A percentile compares a stretch with the other conserved stretches of the same genome.
These are phyloP conservation scores for Odontamblyopus rebecca DNA, from an alignment of 2,797 vertebrate species.

Conservation along the genomic window DNA sequence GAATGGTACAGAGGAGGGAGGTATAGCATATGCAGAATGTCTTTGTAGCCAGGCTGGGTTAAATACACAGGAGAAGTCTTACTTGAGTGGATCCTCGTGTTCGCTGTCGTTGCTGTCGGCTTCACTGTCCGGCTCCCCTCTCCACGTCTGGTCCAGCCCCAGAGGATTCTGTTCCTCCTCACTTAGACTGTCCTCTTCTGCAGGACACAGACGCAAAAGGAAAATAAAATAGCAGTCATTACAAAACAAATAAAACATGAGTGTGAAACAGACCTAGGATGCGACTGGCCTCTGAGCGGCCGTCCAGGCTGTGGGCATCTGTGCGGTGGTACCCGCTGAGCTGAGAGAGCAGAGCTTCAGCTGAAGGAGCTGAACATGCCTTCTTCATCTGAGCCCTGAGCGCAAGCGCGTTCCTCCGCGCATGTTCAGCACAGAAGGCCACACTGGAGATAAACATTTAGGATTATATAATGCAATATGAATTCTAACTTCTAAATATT, in stretches of 20 bases:
- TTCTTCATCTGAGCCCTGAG: conserved; percentile 92
- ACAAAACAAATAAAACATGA: background rate
- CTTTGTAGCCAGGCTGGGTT: background rate
- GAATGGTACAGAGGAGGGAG: too few species aligned
- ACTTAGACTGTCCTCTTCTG: conserved; percentile 96
- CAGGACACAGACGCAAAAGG: background rate
- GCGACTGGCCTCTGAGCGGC: conserved; percentile 85
- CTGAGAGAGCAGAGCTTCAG: conserved; percentile 89
- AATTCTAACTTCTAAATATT: background rate
- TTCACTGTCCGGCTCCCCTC: conserved; percentile 96
- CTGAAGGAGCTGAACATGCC: conserved; percentile 77
- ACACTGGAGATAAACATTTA: conserved; percentile 56
- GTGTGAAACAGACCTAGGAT: conserved; percentile 79
- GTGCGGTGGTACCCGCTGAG: conserved; percentile 87
- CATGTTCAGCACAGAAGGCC: conserved; percentile 91
- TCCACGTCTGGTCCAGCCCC: conserved; percentile 93
- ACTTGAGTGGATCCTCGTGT: conserved; percentile 98
- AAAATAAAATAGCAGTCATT: too few species aligned
- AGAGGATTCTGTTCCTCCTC: conserved; percentile 89
- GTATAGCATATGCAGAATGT: background rate
- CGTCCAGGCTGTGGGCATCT: conserved; percentile 79
- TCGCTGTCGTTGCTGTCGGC: conserved; percentile 96
- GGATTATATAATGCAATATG: background rate
- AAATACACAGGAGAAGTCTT: conserved; percentile 31
- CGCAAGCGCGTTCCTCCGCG: conserved; percentile 87